Base-by-base conservation (phyloP, 1,140 invertebrate species). In the Listronotus oregonensis region DNA sequence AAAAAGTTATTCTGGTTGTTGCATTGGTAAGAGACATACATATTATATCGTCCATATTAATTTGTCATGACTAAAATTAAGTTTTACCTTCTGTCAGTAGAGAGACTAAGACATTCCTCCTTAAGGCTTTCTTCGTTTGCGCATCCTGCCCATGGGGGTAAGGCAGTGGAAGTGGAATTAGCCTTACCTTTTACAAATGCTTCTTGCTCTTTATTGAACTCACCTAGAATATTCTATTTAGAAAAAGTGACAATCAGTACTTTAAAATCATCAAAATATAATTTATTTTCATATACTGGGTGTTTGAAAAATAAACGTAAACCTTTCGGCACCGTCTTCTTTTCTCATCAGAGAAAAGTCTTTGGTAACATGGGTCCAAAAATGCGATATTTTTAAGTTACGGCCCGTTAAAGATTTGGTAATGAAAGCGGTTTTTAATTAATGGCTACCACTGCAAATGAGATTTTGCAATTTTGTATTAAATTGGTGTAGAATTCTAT, bases 151-250 rank as follows among this genome's bases (percentile, higher is more conserved):
- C 96, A 99, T 1, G 95, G 95, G 10, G 94, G 88, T 27, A 93
- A 87, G 12, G 92, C 88, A 42, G 92, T 90, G 51, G 89, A 88
- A 32, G 86, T 86, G 73, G 85, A 85, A 56, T 85, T 85, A 72
- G 88, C 86, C 83, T 97, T 90, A 54, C 88, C 89, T 75, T 93
- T 93, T 67, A 97, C 89, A 81, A 98, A 97, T 51, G 93, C 92
- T 72, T 97, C 94, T 80, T 97, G 96, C 79, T 98, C 96, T 79
- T 94, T 94, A 80, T 95, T 96, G 79, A 99, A 95, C 73, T 97
- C 95, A 54, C 93, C 92, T 71, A 98, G 84, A 77, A 98, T 89
- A 80, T 92, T 95, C 95, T 98, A 84, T 73, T 84, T 78, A 77
- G 71, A 55, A 64, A 75, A 74, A 8, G 42, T 17, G 4, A 12